Evolutionary conservation across 2,797 vertebrate species (phyloP), one percentile per base, ranked within the genome.

Genomic region (Sebastes wilsoni): DNA sequence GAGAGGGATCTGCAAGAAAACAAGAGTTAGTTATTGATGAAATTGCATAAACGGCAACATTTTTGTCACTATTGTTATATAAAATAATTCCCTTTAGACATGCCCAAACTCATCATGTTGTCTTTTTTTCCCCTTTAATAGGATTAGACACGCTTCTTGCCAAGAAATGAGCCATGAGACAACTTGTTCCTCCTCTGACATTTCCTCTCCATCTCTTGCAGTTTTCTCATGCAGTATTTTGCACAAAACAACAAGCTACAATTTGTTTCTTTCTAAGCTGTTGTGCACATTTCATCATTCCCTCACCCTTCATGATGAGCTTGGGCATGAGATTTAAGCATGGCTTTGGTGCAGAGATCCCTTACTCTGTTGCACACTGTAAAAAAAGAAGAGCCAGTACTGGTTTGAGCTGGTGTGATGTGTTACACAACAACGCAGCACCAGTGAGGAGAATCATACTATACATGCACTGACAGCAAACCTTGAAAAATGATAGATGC

Each of bases 351-450:
- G 49, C 81, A 72, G 38, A 42, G 25, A 38, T 79, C 69, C 52
- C 73, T 66, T 80, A 34, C 36, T 46, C 60, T 55, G 56, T 30
- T 61, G 13, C 70, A 23, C 60, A 46, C 30, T 28, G 68, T 32
- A 46, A 46, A 49, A 22, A 66, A 59, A 68, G 60, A 73, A 59
- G 73, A 70, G 75, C 55, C 64, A 68, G 71, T 55, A 61, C 93
- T 91, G 91, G 94, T 90, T 90, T 88, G 81, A 93, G 88, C 92
- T 88, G 88, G 93, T 82, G 49, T 23, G 52, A 86, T 84, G 80
- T 70, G 87, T 95, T 94, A 93, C 82, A 93, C 93, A 95, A 95
- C 86, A 65, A 73, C 71, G 59, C 56, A 54, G 74, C 82, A 32
- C 49, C 68, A 81, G 77, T 59, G 60, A 75, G 52, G 52, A 79